Base-by-base conservation (phyloP, 2,888 invertebrate species). In the Entomobrya proxima region DNA sequence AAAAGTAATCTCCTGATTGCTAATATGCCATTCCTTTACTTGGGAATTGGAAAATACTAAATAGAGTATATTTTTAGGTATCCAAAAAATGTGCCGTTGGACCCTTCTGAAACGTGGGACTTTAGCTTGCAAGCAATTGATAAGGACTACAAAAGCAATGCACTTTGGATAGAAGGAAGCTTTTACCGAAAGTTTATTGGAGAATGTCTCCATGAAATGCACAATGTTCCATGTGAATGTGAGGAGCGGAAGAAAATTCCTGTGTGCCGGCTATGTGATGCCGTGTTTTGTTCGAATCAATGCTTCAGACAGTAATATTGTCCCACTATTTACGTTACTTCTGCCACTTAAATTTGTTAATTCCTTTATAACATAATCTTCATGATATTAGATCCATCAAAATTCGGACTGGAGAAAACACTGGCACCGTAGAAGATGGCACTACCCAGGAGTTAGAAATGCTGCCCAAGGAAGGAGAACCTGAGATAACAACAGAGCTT, bases 161-260 rank as follows among this genome's bases (percentile, higher is more conserved):
- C 5, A 3, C 30, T 78, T 2, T 78, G 61, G 61, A 15, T 78
- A 0, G 78, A 78, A 64, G 78, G 78, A 13, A 15, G 30, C 7
- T 27, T 47, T 11, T 78, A 78, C 32, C 44, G 64, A 44, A 27
- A 61, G 32, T 30, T 78, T 64, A 6, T 15, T 1, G 78, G 47
- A 9, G 35, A 78, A 3, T 78, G 78, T 18, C 21, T 44, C 6
- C 78, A 78, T 21, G 78, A 78, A 47, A 61, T 78, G 78, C 44
- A 64, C 18, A 61, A 78, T 32, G 78, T 78, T n/a, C 30, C 40
- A 5, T 78, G 78, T 13, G 61, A 15, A n/a, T 78, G 78, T 44
- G 47, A 78, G 1, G 64, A 78, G 11, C 61, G 47, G 13, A 61
- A 61, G 32, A 61, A 64, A n/a, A 32, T 32, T 0, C 0, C 47